Conservation (phyloP, 1,140 invertebrate species). For the Nautilus pompilius region DNA sequence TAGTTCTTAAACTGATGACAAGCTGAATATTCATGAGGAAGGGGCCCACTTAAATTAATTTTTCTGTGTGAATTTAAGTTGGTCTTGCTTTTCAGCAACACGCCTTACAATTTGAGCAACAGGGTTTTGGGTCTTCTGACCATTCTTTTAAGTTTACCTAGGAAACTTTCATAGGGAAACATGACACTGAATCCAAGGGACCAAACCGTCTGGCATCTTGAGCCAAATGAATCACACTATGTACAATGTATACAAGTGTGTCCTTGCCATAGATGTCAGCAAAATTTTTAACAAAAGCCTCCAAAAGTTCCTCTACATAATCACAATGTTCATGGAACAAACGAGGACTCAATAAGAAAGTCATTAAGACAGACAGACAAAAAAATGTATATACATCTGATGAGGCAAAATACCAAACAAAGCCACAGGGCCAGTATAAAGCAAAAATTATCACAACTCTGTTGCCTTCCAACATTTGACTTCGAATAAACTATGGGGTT, state of each 20-base stretch:
- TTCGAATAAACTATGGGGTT: slow-evolving; percentile 46
- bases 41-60: slow-evolving; percentile 8
- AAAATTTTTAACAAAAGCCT: slow-evolving; percentile 38
- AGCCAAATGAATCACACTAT: slow-evolving; percentile 51
- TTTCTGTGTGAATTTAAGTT: no score
- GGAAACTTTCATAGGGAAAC: slow-evolving; percentile 58
- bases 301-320: slow-evolving; percentile 36
- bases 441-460: slow-evolving; percentile 56
- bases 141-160: slow-evolving; percentile 49
- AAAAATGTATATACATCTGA: slow-evolving; percentile 53
- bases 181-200: slow-evolving; percentile 49
- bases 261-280: slow-evolving; percentile 35
- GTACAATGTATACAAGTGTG: slow-evolving; percentile 50
- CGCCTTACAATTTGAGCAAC: slow-evolving; percentile 38
- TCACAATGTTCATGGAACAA: slow-evolving; percentile 15
- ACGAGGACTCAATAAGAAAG: slow-evolving; percentile 29
- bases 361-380: slow-evolving; percentile 47
- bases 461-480: slow-evolving; percentile 56
- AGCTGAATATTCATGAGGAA: not conserved
- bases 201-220: slow-evolving; percentile 53
- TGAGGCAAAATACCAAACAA: slow-evolving; percentile 38
- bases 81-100: slow-evolving; percentile 20
- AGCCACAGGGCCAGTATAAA: slow-evolving; percentile 54
- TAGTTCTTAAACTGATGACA: slow-evolving; percentile 10
- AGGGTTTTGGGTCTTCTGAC: slow-evolving; percentile 26